Evolutionary conservation across 2,888 invertebrate species (phyloP).

Genomic region (Nomada ferruginata): DNA sequence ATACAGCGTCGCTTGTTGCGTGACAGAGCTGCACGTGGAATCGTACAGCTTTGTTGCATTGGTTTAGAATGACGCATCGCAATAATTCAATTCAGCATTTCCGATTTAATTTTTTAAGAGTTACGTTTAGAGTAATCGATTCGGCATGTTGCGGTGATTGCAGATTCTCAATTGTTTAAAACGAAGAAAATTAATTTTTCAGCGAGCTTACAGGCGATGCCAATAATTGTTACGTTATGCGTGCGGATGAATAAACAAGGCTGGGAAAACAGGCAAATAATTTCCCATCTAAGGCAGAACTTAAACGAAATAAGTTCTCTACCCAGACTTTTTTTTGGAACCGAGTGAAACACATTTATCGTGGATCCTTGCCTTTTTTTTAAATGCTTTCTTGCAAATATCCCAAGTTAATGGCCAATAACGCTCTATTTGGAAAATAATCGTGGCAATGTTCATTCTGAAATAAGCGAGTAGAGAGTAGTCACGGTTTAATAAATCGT

Average conservation of each 20-base stretch:
- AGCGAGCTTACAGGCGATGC: neutral
- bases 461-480: slow-evolving; percentile 26
- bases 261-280: neutral
- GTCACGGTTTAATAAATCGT: slow-evolving; percentile 34
- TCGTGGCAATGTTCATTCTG: neutral
- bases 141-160: too few species aligned
- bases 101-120: too few species aligned
- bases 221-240: neutral
- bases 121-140: too few species aligned
- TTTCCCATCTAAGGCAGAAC: neutral
- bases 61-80: too few species aligned
- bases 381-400: neutral
- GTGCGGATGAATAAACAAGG: neutral
- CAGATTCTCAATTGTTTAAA: too few species aligned
- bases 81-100: too few species aligned
- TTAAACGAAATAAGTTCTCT: too few species aligned
- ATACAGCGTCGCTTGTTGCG: too few species aligned
- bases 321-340: neutral
- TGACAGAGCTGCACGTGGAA: too few species aligned
- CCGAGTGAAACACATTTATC: neutral
- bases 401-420: slow-evolving; percentile 3
- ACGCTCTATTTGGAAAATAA: slow-evolving; percentile 34
- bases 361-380: neutral
- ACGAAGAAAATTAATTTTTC: neutral
- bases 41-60: too few species aligned